Base-by-base conservation (phyloP, 2,797 vertebrate species). In the Sylvilagus floridanus region DNA sequence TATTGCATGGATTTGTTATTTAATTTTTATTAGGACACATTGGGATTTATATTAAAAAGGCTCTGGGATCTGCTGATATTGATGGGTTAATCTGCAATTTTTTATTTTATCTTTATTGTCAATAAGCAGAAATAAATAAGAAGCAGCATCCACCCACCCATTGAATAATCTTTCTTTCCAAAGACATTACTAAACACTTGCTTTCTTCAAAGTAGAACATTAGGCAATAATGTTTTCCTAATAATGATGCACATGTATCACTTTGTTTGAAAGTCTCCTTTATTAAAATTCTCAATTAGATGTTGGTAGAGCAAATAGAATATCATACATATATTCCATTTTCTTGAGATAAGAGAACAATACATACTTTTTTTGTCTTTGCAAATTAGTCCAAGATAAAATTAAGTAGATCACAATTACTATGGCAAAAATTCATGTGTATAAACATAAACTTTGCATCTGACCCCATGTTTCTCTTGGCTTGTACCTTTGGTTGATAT, bases 81-180 rank as follows among this genome's bases (percentile, higher is more conserved):
- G 0, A 21, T 94, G 42, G 32, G 7, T 94, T 78, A 84, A 16
- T 26, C 5, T 65, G 14, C 11, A 86, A 69, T 62, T 47, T 16
- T 94, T 90, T 85, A 35, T 75, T 93, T 95, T 92, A 62, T 92
- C 54, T 71, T 88, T 84, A 91, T 78, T 4, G 37, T 94, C 77
- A 87, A 26, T 63, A 73, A 88, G 21, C 10, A 90, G 60, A 90
- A 83, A 87, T 84, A 90, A 89, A 12, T 21, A 86, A 88, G 19
- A 26, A 77, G 10, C 10, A 62, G 21, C 12, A 52, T 17, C 22
- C 17, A 63, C 7, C 4, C 37, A 91, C 4, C 9, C 50, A 76
- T 83, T 92, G 21, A 87, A 35, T 4, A 83, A 1, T 71, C 32
- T 90, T 86, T 84, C 37, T 81, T 92, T 90, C 42, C 84, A 82